phyloP scores from a whole-genome alignment of 37 sponge, comb jelly and placozoan species.

The Cladorhizidae sp. region DNA sequence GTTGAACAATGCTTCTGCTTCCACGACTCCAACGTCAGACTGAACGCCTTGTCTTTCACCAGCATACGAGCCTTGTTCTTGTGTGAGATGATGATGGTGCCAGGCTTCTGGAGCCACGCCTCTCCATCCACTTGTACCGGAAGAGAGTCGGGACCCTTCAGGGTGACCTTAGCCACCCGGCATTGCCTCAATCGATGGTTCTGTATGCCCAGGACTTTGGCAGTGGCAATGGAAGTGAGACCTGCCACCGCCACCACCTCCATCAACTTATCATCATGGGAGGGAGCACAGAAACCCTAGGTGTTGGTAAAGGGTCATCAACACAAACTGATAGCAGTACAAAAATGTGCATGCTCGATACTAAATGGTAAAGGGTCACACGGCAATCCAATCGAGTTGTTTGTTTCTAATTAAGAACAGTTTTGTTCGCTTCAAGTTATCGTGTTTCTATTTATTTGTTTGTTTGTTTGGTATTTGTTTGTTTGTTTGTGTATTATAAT shows the following conservation, averaged over 20 bases:
- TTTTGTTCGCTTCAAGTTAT: too few species aligned
- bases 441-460: too few species aligned
- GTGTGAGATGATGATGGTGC: conserved; percentile 75
- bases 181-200: conserved; percentile 83
- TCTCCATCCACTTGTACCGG: conserved; percentile 96
- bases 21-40: conserved; percentile 74
- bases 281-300: conserved; percentile 84
- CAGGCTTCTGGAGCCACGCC: conserved; percentile 97
- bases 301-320: conserved; percentile 11
- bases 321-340: not conserved
- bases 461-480: too few species aligned
- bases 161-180: conserved; percentile 61
- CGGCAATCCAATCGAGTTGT: too few species aligned
- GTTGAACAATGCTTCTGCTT: conserved; percentile 23
- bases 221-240: conserved; percentile 66
- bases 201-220: conserved; percentile 77
- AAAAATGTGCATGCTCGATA: not conserved
- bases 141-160: conserved; percentile 51
- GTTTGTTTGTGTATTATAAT: too few species aligned
- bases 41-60: conserved; percentile 81
- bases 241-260: conserved; percentile 94
- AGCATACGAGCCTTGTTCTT: conserved; percentile 93
- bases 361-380: not conserved
- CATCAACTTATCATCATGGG: conserved; percentile 90
- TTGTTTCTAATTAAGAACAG: too few species aligned